Evolutionary conservation across 2,113 vertebrate species (phyloP), one percentile per base, ranked within the genome.

Genomic region (Patagioenas fasciata): DNA sequence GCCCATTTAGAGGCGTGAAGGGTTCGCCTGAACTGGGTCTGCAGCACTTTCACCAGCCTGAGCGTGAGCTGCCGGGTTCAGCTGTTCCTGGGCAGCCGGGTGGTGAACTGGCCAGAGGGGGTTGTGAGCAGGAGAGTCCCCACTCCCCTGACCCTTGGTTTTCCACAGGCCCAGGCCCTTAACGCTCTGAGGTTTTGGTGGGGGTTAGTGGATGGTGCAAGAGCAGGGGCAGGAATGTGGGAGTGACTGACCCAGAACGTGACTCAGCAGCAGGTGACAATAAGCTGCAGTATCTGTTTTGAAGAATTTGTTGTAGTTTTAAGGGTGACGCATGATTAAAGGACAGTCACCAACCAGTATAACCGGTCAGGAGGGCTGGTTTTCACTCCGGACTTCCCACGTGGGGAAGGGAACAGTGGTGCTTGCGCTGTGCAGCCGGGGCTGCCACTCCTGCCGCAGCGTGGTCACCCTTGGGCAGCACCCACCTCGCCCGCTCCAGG

Each of bases 51-150:
- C 4, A 2, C 32, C 32, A 73, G 25, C 56, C 51, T n/a, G 57
- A 40, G 42, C 2, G 9, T 34, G 15, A 1, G 0, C 51, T 79
- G 32, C 3, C 0, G 0, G 17, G 10, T 15, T 38, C 1, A 1
- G 84, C 42, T 80, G 23, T 67, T 44, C 66, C 23, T 11, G 13
- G 23, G 34, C 28, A 61, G n/a, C n/a, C 50, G 4, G 3, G 25
- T 26, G 48, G 31, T 34, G 28, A 79, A 7, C 31, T 38, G 50
- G 6, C 54, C 54, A 32, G 13, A 64, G 32, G 24, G 34, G 38
- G 5, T 13, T 57, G 28, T 29, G 10, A 57, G 24, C 50, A 7
- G 0, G 0, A 32, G 58, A 66, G 42, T 26, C 57, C 19, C 15
- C 20, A 0, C 47, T 75, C 26, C 70, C 77, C 66, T 82, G 40